Base-by-base conservation (phyloP, 1,140 invertebrate genomes). In the Rhyacophila brunnea region DNA sequence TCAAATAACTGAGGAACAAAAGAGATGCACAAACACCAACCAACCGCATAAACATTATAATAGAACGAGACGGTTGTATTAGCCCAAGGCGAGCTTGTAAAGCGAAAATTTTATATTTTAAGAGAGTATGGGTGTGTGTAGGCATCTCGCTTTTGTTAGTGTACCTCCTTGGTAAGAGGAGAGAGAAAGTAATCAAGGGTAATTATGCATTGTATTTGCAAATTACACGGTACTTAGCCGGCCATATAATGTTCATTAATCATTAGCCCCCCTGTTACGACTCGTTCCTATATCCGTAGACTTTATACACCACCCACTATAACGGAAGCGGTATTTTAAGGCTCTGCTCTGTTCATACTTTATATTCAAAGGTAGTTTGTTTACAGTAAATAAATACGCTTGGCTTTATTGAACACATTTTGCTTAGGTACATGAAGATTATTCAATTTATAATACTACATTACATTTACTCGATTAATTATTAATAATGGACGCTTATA, bases 171-270 rank as follows among this genome's bases (percentile, higher is more conserved):
- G 17, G 17, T 18, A 14, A 32, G 55, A 57, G 46, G 46, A 57
- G 46, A 57, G 55, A 57, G 55, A 57, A 34, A 57, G 55, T 57
- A 57, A 57, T 57, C 59, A 56, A 68, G 70, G 74, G 74, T 78
- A 79, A 79, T 79, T 78, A 79, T 77, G 77, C 74, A 70, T 78
- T 75, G 77, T 78, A 64, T 79, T 79, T 79, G 77, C 77, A 79
- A 78, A 79, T 79, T 79, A 79, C 77, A 79, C 73, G 77, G 77
- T 78, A 79, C 77, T 79, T 79, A 79, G 78, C 75, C 75, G 75
- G 72, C 75, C 77, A 79, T 79, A 78, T 78, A 79, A 78, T 76
- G 70, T 68, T 74, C 75, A 77, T 79, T 79, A 79, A 79, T 79
- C 77, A 79, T 70, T 49, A 62, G 67, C 59, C 58, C 10, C 49